Percentiles rank a stretch among this genome's conserved stretches.
Evolutionary conservation across 1,140 invertebrate species (phyloP).

Genomic region (Planococcus citri): DNA sequence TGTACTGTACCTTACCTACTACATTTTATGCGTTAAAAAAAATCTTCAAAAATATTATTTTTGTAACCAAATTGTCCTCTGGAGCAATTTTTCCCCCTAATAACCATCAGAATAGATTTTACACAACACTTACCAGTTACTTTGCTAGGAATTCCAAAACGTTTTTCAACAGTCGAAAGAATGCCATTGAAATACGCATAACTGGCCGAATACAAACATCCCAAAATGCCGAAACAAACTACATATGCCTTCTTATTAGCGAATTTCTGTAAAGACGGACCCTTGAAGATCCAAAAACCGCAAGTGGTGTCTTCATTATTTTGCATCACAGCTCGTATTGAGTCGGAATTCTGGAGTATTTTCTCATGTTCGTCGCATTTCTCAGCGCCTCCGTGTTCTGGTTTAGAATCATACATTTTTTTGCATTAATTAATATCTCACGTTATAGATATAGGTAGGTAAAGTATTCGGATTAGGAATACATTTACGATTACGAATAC

Average conservation of each 20-base stretch:
- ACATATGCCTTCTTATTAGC: conserved; percentile 64
- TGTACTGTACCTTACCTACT: no score
- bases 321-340: not conserved
- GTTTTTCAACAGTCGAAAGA: conserved; percentile 64
- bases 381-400: not conserved
- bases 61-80: no score
- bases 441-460: no score
- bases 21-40: no score
- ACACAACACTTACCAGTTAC: conserved; percentile 53
- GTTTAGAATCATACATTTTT: not conserved
- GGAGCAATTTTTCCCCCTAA: no score
- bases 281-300: conserved; percentile 46
- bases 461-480: no score
- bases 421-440: no score
- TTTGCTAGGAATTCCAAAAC: conserved; percentile 63
- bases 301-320: conserved; percentile 44
- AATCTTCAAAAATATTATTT: no score
- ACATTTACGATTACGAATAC: no score
- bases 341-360: not conserved
- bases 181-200: conserved; percentile 64
- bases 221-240: conserved; percentile 54
- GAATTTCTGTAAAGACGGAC: conserved; percentile 45
- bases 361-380: conserved; percentile 15
- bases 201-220: conserved; percentile 57
- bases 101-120: no score